Evolutionary conservation across 2,797 vertebrate species (phyloP).

Genomic region (Heterohyrax brucei): DNA sequence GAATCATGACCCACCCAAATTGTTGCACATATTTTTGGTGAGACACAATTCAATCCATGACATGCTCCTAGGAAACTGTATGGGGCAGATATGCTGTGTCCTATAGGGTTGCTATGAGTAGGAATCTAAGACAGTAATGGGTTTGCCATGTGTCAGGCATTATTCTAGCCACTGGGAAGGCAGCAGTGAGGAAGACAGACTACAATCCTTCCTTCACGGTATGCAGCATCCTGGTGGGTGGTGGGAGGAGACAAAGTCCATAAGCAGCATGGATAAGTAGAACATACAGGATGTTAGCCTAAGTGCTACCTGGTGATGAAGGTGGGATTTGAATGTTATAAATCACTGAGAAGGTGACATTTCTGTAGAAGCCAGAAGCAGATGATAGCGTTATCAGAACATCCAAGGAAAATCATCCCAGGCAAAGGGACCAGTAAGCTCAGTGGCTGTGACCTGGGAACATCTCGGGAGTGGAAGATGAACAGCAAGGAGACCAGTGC

Average conservation of each 20-base stretch:
- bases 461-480: fast-evolving
- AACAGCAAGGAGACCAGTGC: not conserved
- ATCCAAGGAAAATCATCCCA: not conserved
- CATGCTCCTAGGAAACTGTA: too few species aligned
- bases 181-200: not conserved
- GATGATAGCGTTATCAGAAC: not conserved
- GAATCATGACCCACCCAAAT: too few species aligned
- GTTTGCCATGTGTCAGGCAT: not conserved
- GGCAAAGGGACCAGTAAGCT: not conserved
- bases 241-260: constrained; percentile 13
- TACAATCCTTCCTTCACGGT: not conserved
- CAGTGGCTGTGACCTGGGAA: not conserved
- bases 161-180: not conserved
- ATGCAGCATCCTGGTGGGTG: not conserved
- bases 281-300: not conserved
- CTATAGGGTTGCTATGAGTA: too few species aligned
- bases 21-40: too few species aligned
- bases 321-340: not conserved
- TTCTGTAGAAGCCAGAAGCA: not conserved
- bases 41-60: too few species aligned
- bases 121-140: too few species aligned
- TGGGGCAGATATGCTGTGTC: too few species aligned
- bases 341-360: not conserved
- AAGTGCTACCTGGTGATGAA: not conserved
- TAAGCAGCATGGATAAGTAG: not conserved